Base-by-base conservation (phyloP, 2,888 invertebrate genomes). In the Drosophila longiperda region DNA sequence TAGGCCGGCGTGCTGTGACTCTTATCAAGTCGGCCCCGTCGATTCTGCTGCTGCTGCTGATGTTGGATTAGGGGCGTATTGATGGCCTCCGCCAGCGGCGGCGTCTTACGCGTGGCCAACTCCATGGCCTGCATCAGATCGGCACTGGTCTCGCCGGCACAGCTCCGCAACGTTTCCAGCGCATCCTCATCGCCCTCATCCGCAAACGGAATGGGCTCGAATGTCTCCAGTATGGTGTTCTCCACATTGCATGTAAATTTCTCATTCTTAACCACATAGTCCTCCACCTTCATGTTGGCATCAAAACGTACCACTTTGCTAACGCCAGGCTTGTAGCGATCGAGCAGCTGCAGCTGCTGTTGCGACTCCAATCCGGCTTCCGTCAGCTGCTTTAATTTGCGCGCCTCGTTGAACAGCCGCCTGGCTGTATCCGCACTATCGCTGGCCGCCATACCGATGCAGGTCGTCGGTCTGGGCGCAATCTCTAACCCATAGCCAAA, bases 1-100 rank as follows among this genome's bases (percentile, higher is more conserved):
- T 97, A 97, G 0, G 96, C 96, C 2, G 97, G 97, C n/a, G 97
- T 96, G 80, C 97, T 97, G 91, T 96, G 95, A 84, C 96, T 96
- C 93, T 97, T 97, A 93, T 97, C 97, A 59, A 97, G 93, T 75
- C 95, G 94, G 1, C 95, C 96, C 36, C 93, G 87, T 12, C 92
- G 87, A 34, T 84, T 86, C n/a, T 64, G 76, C 9, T 73, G 75
- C 45, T 75, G 45, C 45, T 45, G 45, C 45, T 45, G 64, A 15
- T 78, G 64, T n/a, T 78, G 77, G 32, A 78, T 77, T 6, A 92
- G 73, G 8, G 91, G 85, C 11, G 84, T 64, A 69, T 93, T 93
- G 12, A 92, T 83, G 23, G 92, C 91, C 77, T 93, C 91, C 33
- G 89, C 83, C 42, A 91, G 67, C 55, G 83, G 76, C 53, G 81